Evolutionary conservation across 1,140 invertebrate genomes (phyloP), one percentile per base, ranked within the genome.

Genomic region (Drosophila auraria): DNA sequence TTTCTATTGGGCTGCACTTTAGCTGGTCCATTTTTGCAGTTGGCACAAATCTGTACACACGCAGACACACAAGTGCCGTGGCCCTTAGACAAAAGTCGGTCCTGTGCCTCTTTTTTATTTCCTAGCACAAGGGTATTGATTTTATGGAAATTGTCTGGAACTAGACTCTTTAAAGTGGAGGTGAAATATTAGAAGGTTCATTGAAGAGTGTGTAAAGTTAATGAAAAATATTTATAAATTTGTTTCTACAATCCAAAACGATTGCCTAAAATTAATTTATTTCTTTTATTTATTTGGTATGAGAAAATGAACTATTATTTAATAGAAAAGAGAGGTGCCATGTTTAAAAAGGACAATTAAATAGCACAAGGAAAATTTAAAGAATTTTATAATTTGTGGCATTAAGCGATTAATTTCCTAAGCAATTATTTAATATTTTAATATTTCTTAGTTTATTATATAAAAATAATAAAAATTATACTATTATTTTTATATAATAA

Each of bases 21-120:
- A 56, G 71, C 59, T 87, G 75, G 23, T 80, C 65, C 56, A 63
- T 83, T 87, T 87, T 75, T 83, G 81, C 77, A 80, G 65, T 81
- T 89, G 84, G 71, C 83, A 87, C 83, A 86, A 82, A 87, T 82
- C 73, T 53, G 50, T 27, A 36, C 38, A 65, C 40, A 53, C n/a
- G 38, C 23, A 76, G 7, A 36, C n/a, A 54, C 25, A 76, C 33
- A 63, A 27, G 14, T 45, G n/a, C 1, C 33, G n/a, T 45, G 23
- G 44, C 45, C 70, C 54, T 73, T 72, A 71, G 70, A 72, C 51
- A 70, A 71, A 72, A 73, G 45, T 73, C 23, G 54, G 54, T 60
- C 33, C 54, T 47, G 70, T 72, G 56, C 38, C 17, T 36, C 36
- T 50, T 40, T 73, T 73, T 71, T 49, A 61, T 47, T 61, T 65